A percentile compares a stretch with the other conserved stretches of the same genome.
Evolutionary conservation across 2,113 vertebrate species (phyloP).

Genomic region (Stomatorhinus ivindoensis): DNA sequence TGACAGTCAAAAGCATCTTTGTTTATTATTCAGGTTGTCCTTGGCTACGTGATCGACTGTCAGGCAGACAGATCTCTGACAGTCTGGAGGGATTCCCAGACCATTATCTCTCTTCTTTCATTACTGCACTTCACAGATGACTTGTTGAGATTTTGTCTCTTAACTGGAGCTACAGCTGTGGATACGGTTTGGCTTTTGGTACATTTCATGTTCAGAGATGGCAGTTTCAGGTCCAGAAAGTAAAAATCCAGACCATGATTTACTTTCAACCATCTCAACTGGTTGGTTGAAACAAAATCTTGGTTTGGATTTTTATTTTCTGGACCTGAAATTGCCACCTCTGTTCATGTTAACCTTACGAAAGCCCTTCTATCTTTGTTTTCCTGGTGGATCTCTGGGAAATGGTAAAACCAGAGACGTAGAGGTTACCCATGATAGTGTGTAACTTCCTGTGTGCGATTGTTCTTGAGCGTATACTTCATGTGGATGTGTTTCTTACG

Average conservation of each 20-base stretch:
- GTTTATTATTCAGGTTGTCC: conserved; percentile 5
- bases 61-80: neutral
- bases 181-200: neutral
- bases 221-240: too few relatives aligned
- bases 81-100: neutral
- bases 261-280: too few relatives aligned
- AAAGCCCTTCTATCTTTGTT: neutral
- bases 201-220: neutral
- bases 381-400: neutral
- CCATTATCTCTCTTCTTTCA: neutral
- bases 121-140: conserved; percentile 7
- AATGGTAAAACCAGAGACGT: neutral
- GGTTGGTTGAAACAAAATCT: too few relatives aligned
- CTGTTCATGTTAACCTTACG: neutral
- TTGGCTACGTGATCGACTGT: neutral
- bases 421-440: neutral
- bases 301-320: too few relatives aligned
- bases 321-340: too few relatives aligned
- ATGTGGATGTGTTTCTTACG: neutral
- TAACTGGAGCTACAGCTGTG: neutral
- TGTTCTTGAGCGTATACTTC: neutral
- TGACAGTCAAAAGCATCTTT: neutral
- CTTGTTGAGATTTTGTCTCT: neutral
- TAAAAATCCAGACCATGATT: too few relatives aligned
- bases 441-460: neutral